Base-by-base conservation (phyloP, 2,888 invertebrate species). In the Melanostoma mellinum region DNA sequence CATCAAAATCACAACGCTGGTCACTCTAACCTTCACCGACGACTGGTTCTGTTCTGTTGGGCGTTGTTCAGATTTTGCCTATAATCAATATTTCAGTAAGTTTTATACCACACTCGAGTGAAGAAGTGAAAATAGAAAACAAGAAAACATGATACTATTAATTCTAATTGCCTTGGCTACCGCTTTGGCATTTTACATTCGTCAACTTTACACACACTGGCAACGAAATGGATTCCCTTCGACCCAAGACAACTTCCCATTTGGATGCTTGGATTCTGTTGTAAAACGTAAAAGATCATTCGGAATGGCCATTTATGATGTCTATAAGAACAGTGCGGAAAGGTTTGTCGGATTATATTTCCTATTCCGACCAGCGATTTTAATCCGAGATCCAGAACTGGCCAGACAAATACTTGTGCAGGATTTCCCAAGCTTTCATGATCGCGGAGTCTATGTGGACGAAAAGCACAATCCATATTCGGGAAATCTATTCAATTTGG, bases 341-440 rank as follows among this genome's bases (percentile, higher is more conserved):
- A 90, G 90, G 74, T 91, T 91, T 63, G 88, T 94, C 0, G 95
- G 95, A 0, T 91, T 94, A 87, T 95, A 94, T 87, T 92, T 94
- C 68, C 93, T 94, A 44, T 92, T 93, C 84, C 92, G 93, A 42
- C 94, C 94, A 0, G 93, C 93, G 5, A 88, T 95, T 52, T 88
- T 94, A 50, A 91, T 95, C 1, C 92, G 94, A 65, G 94, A 95
- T 89, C 93, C 94, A 5, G 92, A 93, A 38, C 87, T 95, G 75
- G 93, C 93, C 0, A 93, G 94, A 86, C 91, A 93, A 73, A 92
- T 95, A 30, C 87, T 95, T 75, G 92, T 93, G 30, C 93, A 93
- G 87, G 95, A 95, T 87, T 95, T 94, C 86, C 92, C 92, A 20
- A 90, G 93, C 88, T 95, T 95, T 86, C 93, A 93, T 88, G 94